These are phyloP conservation scores for Bombus ignitus DNA, from an alignment of 1,140 invertebrate species.

Conservation along the genomic window DNA sequence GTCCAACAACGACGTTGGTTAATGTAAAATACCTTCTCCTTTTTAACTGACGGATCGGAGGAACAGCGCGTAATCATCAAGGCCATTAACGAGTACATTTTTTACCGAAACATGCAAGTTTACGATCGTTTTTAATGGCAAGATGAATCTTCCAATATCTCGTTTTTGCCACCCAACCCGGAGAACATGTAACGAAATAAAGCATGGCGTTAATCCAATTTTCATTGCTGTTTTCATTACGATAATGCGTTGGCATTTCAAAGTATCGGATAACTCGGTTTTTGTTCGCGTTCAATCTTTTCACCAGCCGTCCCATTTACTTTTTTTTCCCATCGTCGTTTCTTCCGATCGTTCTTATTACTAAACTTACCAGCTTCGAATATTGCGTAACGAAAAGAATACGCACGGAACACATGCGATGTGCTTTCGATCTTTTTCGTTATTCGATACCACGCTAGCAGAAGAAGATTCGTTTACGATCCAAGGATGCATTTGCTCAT, in stretches of 20 bases:
- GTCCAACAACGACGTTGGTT: neutral
- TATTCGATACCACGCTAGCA: too few relatives aligned
- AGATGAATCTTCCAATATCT: constrained; percentile 36
- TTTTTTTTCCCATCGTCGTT: neutral
- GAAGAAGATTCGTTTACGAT: neutral
- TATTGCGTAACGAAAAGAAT: neutral
- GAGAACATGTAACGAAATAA: constrained; percentile 8
- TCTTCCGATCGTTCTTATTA: neutral
- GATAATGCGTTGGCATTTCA: neutral
- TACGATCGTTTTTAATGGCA: constrained; percentile 37
- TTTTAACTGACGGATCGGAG: constrained; percentile 10
- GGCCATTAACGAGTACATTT: constrained; percentile 33
- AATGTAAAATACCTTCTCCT: constrained; percentile 4
- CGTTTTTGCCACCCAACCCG: neutral
- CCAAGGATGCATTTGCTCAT: neutral
- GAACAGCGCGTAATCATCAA: constrained; percentile 31
- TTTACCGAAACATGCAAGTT: constrained; percentile 13
- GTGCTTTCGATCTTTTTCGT: neutral
- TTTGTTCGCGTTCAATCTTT: neutral
- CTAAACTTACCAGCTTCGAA: neutral
- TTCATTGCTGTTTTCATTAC: constrained; percentile 21
- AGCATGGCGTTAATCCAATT: constrained; percentile 29
- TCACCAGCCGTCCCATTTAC: neutral
- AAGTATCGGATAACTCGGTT: neutral
- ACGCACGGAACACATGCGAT: too few relatives aligned